Evolutionary conservation across 2,888 invertebrate species (phyloP).

Genomic region (Gastrophysa polygoni): DNA sequence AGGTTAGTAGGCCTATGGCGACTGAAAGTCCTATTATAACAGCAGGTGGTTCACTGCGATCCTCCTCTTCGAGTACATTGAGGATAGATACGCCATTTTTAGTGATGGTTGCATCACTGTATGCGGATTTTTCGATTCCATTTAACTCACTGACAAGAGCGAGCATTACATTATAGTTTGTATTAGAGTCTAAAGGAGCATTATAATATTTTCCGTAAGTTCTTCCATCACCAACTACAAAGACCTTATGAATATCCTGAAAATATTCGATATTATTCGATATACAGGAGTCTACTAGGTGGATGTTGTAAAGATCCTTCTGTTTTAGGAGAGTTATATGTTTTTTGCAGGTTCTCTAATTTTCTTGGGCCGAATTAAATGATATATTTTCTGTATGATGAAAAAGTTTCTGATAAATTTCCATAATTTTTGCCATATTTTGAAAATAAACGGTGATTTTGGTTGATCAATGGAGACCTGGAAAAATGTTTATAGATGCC

Average conservation of each 20-base stretch:
- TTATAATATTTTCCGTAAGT: slow-evolving; percentile 79
- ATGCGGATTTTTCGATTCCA: slow-evolving; percentile 69
- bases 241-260: slow-evolving; percentile 66
- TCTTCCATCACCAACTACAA: slow-evolving; percentile 77
- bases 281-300: not conserved
- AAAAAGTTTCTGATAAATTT: too few relatives aligned
- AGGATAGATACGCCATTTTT: slow-evolving; percentile 61
- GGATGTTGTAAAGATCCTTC: too few relatives aligned
- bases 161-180: slow-evolving; percentile 71
- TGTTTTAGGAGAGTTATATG: too few relatives aligned
- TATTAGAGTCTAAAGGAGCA: slow-evolving; percentile 69
- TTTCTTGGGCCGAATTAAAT: too few relatives aligned
- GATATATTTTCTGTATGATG: too few relatives aligned
- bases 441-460: too few relatives aligned
- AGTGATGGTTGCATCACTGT: slow-evolving; percentile 57
- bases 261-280: slow-evolving; percentile 26
- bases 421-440: too few relatives aligned
- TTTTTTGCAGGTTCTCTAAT: too few relatives aligned
- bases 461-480: too few relatives aligned
- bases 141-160: slow-evolving; percentile 74
- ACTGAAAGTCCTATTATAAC: slow-evolving; percentile 60
- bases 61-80: slow-evolving; percentile 58
- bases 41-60: slow-evolving; percentile 54
- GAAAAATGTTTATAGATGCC: too few relatives aligned
- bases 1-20: slow-evolving; percentile 73